These are phyloP conservation scores for Zaprionus taronus DNA, from an alignment of 1,140 invertebrate genomes.

Conservation along the genomic window DNA sequence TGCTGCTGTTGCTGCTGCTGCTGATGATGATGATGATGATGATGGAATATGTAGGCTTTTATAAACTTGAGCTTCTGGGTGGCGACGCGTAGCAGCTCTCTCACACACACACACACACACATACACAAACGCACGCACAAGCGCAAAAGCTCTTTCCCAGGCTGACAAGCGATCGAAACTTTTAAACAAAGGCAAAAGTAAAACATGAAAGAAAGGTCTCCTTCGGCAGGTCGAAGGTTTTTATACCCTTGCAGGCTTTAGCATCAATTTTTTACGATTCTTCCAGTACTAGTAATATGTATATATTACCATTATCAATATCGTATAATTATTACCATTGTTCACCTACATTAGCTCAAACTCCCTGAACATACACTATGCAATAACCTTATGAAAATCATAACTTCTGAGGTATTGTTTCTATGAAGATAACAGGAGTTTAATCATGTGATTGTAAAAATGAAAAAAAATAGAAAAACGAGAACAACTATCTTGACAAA, in stretches of 20 bases:
- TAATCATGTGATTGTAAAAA: too few species aligned
- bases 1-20: conserved; percentile 1
- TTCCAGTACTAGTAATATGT: too few species aligned
- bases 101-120: conserved; percentile 37
- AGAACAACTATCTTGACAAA: too few species aligned
- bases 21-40: conserved; percentile 63
- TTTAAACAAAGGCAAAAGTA: conserved; percentile 65
- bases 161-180: conserved; percentile 74
- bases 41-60: conserved; percentile 77
- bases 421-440: too few species aligned
- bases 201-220: conserved; percentile 12
- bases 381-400: too few species aligned
- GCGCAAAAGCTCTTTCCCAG: conserved; percentile 72
- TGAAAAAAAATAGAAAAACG: too few species aligned
- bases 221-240: neutral
- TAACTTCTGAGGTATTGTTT: too few species aligned
- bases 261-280: too few species aligned
- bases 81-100: conserved; percentile 71
- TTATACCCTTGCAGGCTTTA: neutral
- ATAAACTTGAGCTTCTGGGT: conserved; percentile 81
- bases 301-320: too few species aligned
- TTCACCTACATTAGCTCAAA: too few species aligned
- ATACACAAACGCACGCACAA: conserved; percentile 30
- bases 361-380: too few species aligned
- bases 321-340: too few species aligned